Evolutionary conservation across 1,140 invertebrate species (phyloP), one percentile per base, ranked within the genome.

Genomic region (Sarcophaga bullata): DNA sequence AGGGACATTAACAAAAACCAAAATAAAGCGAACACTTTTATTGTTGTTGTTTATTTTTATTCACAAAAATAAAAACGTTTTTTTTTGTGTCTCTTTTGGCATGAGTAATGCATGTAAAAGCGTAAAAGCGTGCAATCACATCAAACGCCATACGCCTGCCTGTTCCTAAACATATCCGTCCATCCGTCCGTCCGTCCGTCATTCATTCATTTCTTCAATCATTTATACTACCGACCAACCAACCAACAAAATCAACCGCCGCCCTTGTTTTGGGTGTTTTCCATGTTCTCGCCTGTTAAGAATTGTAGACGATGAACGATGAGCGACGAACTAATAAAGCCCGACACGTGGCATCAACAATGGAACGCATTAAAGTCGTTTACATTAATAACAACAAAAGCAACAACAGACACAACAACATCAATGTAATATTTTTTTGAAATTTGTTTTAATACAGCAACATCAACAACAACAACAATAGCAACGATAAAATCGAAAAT

Each of bases 321-420:
- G 87, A 37, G 25, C 25, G 4, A 1, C 25, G 86, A 89, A 90
- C 88, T 90, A 90, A 90, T 90, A 90, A 90, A 90, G 88, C 88
- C 84, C 86, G 88, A 85, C 88, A 90, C 88, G 88, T 90, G 88
- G 88, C 88, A 86, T 90, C 87, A 89, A 90, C 88, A 90, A 90
- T 90, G 88, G 87, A 89, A 90, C 88, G 88, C 88, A 90, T 90
- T 90, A 90, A 90, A 90, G 88, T 89, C 87, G 88, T 90, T 90
- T 90, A 90, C 88, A 89, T 88, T 89, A 89, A 49, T 48, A 78
- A 76, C 73, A 49, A 49, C 73, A n/a, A n/a, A n/a, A n/a, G n/a
- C n/a, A 73, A 73, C 10, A 73, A 46, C 68, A 73, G 25, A 2
- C 46, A 17, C 73, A 46, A 46, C 47, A 76, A 19, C 17, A 72